Evolutionary conservation across 2,888 invertebrate species (phyloP).

Genomic region (Abscondita cerata): DNA sequence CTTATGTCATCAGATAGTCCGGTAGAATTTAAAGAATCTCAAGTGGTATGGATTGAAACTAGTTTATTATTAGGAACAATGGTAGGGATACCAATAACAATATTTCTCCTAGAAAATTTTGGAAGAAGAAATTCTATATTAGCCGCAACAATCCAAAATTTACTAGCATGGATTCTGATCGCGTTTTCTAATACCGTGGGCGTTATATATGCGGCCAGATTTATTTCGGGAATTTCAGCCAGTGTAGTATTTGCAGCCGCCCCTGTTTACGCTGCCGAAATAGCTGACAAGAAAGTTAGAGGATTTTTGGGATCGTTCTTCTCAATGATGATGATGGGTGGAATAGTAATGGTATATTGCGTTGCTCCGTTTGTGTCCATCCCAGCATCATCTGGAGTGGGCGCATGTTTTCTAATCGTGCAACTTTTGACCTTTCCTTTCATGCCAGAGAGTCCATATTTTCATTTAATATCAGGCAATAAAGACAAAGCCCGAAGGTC

Average conservation of each 20-base stretch:
- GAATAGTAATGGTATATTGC: slow-evolving; percentile 53
- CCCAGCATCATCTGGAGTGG: slow-evolving; percentile 50
- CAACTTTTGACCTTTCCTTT: slow-evolving; percentile 51
- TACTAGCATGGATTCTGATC: slow-evolving; percentile 53
- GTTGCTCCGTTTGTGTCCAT: slow-evolving; percentile 53
- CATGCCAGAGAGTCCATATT: slow-evolving; percentile 57
- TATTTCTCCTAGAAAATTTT: slow-evolving; percentile 1
- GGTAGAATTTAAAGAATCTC: slow-evolving; percentile 41
- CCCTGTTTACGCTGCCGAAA: slow-evolving; percentile 57
- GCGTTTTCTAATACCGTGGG: slow-evolving; percentile 49
- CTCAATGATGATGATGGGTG: slow-evolving; percentile 55
- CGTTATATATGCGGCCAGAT: slow-evolving; percentile 52
- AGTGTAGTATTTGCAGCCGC: slow-evolving; percentile 56
- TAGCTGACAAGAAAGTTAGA: slow-evolving; percentile 55
- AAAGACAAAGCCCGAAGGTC: slow-evolving; percentile 48
- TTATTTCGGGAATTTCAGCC: slow-evolving; percentile 54
- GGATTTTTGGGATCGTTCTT: slow-evolving; percentile 56
- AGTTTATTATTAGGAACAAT: slow-evolving; percentile 46
- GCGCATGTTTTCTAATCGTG: slow-evolving; percentile 22
- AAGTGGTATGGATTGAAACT: slow-evolving; percentile 46
- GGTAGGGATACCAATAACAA: slow-evolving; percentile 48
- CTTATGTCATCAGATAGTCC: slow-evolving; percentile 36
- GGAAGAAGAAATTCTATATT: slow-evolving; percentile 45
- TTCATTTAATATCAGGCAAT: slow-evolving; percentile 48
- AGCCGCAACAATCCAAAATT: slow-evolving; percentile 47